Evolutionary conservation across 2,113 vertebrate genomes (phyloP), one percentile per base, ranked within the genome.

Genomic region (Lutjanus erythropterus): DNA sequence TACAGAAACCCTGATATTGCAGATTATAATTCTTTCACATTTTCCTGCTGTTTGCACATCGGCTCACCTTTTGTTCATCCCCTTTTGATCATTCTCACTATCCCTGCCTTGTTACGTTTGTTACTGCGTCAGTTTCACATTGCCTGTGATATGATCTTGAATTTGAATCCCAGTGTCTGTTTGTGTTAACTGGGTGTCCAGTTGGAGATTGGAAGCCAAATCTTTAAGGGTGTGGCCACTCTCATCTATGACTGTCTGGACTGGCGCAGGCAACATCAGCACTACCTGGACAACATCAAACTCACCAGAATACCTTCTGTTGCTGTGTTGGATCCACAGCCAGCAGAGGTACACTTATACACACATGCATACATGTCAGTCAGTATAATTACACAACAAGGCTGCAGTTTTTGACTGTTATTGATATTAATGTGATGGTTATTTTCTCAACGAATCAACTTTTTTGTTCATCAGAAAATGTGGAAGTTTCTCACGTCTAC

Each of bases 181-280:
- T 15, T 73, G 15, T n/a, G 3, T 56, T 6, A 33, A 16, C 68
- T 76, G n/a, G 88, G 46, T 80, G 39, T 90, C 29, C 85, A 99
- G 97, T 88, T 96, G 88, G 81, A 82, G 19, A 73, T 95, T 71
- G 97, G 97, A 52, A 94, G 94, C 0, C 31, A 2, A 0, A 80
- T 99, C 35, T 99, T 99, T 93, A 96, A 96, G 33, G 90, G 85
- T 1, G 80, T 99, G 71, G 96, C 97, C 73, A 93, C 80, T 81
- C 90, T 99, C 62, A 96, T 99, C 87, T 99, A 98, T 39, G 94
- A 97, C 87, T 95, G 89, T 62, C 85, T 98, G 92, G 95, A 96
- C 11, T 96, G 96, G 96, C 96, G 93, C 71, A 92, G 94, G 75
- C 97, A 99, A 62, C 92, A 99, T 86, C 85, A 89, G 75, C 94